Conservation (phyloP, 2,113 vertebrate species). For the Ondatra zibethicus region DNA sequence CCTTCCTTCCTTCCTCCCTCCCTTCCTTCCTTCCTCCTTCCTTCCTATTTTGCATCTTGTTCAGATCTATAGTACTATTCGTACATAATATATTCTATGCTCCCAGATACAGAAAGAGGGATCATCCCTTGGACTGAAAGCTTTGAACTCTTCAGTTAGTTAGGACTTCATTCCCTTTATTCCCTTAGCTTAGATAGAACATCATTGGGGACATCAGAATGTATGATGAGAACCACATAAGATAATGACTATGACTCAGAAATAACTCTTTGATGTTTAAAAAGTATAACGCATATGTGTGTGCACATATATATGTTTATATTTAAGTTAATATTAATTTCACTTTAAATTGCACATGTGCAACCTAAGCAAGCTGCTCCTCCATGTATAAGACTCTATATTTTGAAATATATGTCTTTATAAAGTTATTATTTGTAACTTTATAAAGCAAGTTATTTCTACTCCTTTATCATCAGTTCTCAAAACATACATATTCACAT, state of each 20-base stretch:
- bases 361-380: background rate
- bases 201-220: background rate
- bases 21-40: accelerated
- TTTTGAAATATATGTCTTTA: background rate
- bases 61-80: background rate
- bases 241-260: background rate
- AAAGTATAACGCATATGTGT: background rate
- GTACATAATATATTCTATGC: too few species aligned
- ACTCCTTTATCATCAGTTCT: slow-evolving; percentile 2
- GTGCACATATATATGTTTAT: too few species aligned
- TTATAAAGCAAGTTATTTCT: background rate
- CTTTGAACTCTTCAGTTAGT: background rate
- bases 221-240: background rate
- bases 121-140: background rate
- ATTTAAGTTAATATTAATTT: background rate
- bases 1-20: accelerated
- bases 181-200: background rate
- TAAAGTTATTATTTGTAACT: background rate
- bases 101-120: background rate
- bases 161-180: background rate
- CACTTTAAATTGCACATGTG: background rate
- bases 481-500: background rate
- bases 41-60: background rate
- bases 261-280: background rate
- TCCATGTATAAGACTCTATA: background rate